These are phyloP conservation scores for Antrozous pallidus DNA, from an alignment of 2,797 vertebrate species.

Conservation along the genomic window DNA sequence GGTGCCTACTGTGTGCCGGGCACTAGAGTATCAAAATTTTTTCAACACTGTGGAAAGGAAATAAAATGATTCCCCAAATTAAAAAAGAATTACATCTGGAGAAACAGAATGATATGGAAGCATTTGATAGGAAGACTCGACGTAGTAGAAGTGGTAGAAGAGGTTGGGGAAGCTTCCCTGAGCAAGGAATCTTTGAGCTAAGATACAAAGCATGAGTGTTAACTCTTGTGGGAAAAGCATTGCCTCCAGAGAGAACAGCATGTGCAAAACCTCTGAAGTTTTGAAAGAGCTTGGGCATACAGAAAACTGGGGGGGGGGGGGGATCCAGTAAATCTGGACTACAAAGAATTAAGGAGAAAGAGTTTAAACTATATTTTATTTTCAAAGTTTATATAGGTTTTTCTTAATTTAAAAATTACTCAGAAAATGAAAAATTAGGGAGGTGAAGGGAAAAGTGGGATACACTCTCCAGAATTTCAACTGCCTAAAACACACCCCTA, in stretches of 20 bases:
- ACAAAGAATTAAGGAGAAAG: background rate
- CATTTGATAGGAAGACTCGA: background rate
- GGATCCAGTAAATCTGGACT: background rate
- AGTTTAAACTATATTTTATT: background rate
- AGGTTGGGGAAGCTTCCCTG: background rate
- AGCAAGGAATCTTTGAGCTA: background rate
- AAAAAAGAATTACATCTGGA: background rate
- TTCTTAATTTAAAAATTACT: conserved; percentile 12
- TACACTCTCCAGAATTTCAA: background rate
- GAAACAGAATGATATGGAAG: background rate
- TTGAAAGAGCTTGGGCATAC: background rate
- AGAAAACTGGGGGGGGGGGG: background rate
- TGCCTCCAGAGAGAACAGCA: background rate
- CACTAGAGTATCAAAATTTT: background rate
- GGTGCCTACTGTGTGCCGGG: background rate
- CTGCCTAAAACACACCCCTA: background rate
- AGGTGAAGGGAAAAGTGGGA: background rate
- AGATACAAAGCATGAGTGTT: background rate
- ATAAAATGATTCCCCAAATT: background rate
- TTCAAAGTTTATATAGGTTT: background rate
- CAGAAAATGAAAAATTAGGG: background rate
- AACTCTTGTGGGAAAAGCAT: background rate
- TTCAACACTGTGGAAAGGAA: conserved; percentile 3
- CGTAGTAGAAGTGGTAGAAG: background rate
- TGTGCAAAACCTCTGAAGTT: background rate